Base-by-base conservation (phyloP, 2,888 invertebrate species). In the Drosophila kuntzei region DNA sequence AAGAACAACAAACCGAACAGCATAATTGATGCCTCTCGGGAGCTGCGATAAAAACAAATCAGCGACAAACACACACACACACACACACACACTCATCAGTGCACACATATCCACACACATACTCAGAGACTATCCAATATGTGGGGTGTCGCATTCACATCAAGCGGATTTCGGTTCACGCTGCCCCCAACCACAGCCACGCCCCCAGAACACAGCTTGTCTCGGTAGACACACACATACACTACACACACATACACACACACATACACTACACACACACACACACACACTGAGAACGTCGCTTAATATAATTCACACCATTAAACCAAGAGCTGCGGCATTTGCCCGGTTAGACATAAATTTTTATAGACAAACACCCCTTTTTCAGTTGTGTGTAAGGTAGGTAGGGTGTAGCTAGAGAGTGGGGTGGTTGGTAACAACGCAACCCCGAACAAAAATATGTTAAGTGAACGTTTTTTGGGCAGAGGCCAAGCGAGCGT, bases 301-400 rank as follows among this genome's bases (percentile, higher is more conserved):
- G 84, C 80, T 75, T 84, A 82, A 87, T 83, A 83, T 83, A 83
- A 85, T 85, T 89, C 89, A 89, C 85, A 89, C 85, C 85, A 85
- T 85, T 89, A 89, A 89, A 87, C 85, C 86, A 68, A 88, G 77
- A 77, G 77, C 88, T 87, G 86, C 65, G 82, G 82, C 77, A 76
- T 81, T 85, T 84, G 68, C 80, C 83, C 84, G 71, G 80, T 84
- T 83, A 72, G 87, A 80, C 82, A 83, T 89, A 83, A 71, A 83
- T 83, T 89, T 83, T 83, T 83, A 83, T 89, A 83, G 82, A 89
- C 82, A 89, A 41, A 89, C 68, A 79, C 82, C 79, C 80, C 71
- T 60, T 75, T 57, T 46, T 22, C 27, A 8, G 37, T 11, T 32
- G 20, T 9, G 34, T 34, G 32, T 41, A 14, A 8, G 22, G 6